Conservation (phyloP, 2,888 invertebrate species). For the Polydrusus tereticollis region DNA sequence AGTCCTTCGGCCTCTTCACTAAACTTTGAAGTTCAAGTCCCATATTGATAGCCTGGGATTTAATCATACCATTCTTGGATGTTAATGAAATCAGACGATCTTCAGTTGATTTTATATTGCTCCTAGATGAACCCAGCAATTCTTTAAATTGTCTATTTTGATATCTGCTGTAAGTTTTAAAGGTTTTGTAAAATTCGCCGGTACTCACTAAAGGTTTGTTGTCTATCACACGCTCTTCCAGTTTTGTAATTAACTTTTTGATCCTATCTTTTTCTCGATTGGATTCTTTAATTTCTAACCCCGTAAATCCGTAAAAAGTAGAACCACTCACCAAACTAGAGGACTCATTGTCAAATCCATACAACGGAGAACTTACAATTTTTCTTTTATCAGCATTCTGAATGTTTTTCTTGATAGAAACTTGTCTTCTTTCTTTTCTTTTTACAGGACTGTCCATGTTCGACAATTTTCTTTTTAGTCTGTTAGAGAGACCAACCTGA, state of each 20-base stretch:
- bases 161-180: not conserved
- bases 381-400: constrained; percentile 4
- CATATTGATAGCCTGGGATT: not conserved
- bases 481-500: not conserved
- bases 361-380: constrained; percentile 49
- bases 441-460: constrained; percentile 1
- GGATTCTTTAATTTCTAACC: not conserved
- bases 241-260: not conserved
- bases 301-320: constrained; percentile 6
- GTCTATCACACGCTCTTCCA: not conserved
- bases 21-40: not conserved
- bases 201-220: not conserved
- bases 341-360: constrained; percentile 49
- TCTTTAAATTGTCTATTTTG: not conserved
- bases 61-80: constrained; percentile 9
- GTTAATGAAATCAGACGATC: not conserved
- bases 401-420: constrained; percentile 1
- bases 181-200: not conserved
- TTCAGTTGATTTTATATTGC: not conserved
- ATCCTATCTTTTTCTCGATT: not conserved
- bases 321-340: constrained; percentile 11
- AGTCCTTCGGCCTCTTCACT: not conserved
- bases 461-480: constrained; percentile 34
- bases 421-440: constrained; percentile 4
- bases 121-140: not conserved